Base-by-base conservation (phyloP, 2,113 vertebrate genomes). In the Leucopternis melanops region DNA sequence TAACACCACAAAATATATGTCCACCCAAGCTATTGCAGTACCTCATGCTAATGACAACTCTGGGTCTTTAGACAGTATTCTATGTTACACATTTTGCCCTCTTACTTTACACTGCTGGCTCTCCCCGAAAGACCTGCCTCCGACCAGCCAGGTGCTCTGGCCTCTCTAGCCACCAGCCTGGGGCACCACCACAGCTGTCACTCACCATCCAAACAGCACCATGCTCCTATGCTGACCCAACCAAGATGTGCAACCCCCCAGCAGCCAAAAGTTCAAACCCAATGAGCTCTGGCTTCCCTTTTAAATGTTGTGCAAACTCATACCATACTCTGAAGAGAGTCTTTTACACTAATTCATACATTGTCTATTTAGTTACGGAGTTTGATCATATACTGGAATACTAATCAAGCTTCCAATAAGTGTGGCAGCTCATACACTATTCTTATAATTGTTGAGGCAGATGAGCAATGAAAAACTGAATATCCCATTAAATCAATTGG, bases 1-100 rank as follows among this genome's bases (percentile, higher is more conserved):
- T 18, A 67, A 12, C 1, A 55, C 3, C 10, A 63, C 7, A 4
- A 5, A 77, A 72, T 6, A 4, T 2, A 3, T 1, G 0, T 19
- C 18, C 12, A 61, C 54, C 4, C 12, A 66, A 67, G 27, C 8
- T 66, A 21, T 4, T 54, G 14, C 36, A 65, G 45, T 36, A 32
- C 4, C 8, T 84, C 34, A 10, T 5, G 3, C 13, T 54, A 62
- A n/a, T 5, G 16, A 52, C 22, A 78, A 1, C 7, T 38, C 18
- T 19, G 20, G 12, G 5, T 47, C 31, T 61, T 91, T 8, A 69
- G 20, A 38, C 9, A 1, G 61, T 29, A 20, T 23, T 66, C 19
- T 22, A 2, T 8, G 5, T n/a, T 38, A 18, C 0, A 1, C 3
- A 0, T 14, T 71, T 70, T 77, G 15, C 27, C 20, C 21, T 75